Conservation (phyloP, 2,797 vertebrate species). For the Dermochelys coriacea region DNA sequence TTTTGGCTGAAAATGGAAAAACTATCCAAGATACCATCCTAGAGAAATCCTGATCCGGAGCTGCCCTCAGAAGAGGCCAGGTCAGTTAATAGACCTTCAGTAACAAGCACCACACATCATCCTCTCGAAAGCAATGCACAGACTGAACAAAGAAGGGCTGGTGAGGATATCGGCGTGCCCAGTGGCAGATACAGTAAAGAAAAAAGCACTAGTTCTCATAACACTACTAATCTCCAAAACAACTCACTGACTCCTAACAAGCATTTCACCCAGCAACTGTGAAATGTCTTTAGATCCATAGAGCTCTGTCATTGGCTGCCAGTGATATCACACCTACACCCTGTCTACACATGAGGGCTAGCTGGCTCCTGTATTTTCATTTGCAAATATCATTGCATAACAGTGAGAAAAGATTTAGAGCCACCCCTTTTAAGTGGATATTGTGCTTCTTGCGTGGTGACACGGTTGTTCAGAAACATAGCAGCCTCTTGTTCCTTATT, state of each 20-base stretch:
- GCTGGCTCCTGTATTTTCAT: not conserved
- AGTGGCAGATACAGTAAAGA: not conserved
- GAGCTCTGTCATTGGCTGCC: not conserved
- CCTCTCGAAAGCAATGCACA: not conserved
- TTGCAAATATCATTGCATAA: not conserved
- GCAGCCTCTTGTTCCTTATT: not conserved
- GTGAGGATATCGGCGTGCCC: not conserved
- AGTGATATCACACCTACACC: not conserved
- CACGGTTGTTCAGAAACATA: not conserved
- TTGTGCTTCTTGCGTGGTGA: not conserved
- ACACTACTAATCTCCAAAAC: not conserved
- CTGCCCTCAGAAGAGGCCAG: not conserved
- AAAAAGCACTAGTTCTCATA: not conserved
- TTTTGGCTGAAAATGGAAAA: conserved; percentile 22
- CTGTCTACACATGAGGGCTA: not conserved
- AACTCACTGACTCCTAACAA: not conserved
- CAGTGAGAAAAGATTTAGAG: not conserved
- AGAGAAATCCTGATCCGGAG: not conserved
- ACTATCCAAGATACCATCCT: not conserved
- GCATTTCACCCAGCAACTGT: not conserved
- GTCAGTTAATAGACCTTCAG: not conserved
- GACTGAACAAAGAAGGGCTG: not conserved
- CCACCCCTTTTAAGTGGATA: not conserved
- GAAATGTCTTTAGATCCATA: not conserved
- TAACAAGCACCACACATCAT: not conserved